A percentile compares a stretch with the other conserved stretches of the same genome.
Evolutionary conservation across 1,140 invertebrate species (phyloP).

Genomic region (Trichomalopsis sarcophagae): DNA sequence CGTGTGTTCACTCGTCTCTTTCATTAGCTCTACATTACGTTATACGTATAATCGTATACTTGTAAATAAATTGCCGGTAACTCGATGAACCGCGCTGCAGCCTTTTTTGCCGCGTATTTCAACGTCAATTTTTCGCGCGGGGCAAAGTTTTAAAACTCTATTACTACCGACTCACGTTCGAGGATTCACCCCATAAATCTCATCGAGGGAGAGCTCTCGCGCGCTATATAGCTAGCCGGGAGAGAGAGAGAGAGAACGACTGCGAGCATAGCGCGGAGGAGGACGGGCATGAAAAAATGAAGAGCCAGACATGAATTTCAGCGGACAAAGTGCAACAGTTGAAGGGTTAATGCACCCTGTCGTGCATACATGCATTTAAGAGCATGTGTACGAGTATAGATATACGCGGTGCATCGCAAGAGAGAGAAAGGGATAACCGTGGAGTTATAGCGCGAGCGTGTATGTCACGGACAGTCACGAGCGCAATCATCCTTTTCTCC

Average conservation of each 20-base stretch:
- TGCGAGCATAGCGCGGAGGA: not conserved
- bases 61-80: not conserved
- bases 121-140: constrained; percentile 44
- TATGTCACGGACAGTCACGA: constrained; percentile 64
- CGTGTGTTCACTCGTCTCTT: too few species aligned
- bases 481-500: constrained; percentile 58
- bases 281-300: constrained; percentile 3
- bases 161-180: constrained; percentile 44
- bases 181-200: constrained; percentile 48
- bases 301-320: constrained; percentile 43
- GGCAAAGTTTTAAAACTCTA: constrained; percentile 46
- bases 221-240: not conserved
- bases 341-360: constrained; percentile 47
- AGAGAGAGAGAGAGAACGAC: not conserved
- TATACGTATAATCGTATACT: too few species aligned
- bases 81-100: constrained; percentile 8
- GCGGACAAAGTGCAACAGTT: constrained; percentile 45
- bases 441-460: constrained; percentile 60
- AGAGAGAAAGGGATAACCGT: constrained; percentile 41
- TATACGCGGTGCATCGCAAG: constrained; percentile 4
- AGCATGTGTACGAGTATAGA: constrained; percentile 43
- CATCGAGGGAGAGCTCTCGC: constrained; percentile 11
- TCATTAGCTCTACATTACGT: too few species aligned
- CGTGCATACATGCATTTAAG: constrained; percentile 46
- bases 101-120: constrained; percentile 27